Conservation (phyloP, 1,140 invertebrate species). For the Diorhabda carinulata region DNA sequence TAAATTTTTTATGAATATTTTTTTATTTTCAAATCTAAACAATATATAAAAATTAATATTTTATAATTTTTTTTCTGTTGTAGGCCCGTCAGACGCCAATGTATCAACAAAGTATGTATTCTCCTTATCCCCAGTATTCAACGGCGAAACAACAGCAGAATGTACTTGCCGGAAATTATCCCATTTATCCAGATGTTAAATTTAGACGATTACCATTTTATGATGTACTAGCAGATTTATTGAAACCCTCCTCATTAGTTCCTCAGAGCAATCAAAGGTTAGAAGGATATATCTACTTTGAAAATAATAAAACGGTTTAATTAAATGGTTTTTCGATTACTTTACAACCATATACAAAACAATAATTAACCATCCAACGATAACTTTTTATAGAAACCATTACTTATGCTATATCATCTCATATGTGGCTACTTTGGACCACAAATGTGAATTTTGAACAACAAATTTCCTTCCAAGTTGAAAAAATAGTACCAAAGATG, state of each 20-base stretch:
- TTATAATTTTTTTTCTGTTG: background rate
- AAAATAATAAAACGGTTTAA: no score
- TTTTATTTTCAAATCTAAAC: background rate
- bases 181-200: slow-evolving; percentile 85
- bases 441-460: no score
- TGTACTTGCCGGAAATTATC: slow-evolving; percentile 46
- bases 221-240: slow-evolving; percentile 78
- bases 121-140: slow-evolving; percentile 36
- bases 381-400: no score
- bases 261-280: slow-evolving; percentile 61
- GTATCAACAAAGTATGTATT: slow-evolving; percentile 32
- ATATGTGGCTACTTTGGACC: no score
- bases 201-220: slow-evolving; percentile 91
- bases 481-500: no score
- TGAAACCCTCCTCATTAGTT: slow-evolving; percentile 85
- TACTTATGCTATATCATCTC: no score
- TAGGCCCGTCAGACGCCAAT: slow-evolving; percentile 27
- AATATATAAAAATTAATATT: background rate
- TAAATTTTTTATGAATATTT: background rate
- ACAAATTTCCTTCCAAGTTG: no score
- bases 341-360: no score
- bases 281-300: background rate
- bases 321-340: no score
- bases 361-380: no score
- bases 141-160: slow-evolving; percentile 23